Base-by-base conservation (phyloP, 2,888 invertebrate genomes). In the Heliconius aoede region DNA sequence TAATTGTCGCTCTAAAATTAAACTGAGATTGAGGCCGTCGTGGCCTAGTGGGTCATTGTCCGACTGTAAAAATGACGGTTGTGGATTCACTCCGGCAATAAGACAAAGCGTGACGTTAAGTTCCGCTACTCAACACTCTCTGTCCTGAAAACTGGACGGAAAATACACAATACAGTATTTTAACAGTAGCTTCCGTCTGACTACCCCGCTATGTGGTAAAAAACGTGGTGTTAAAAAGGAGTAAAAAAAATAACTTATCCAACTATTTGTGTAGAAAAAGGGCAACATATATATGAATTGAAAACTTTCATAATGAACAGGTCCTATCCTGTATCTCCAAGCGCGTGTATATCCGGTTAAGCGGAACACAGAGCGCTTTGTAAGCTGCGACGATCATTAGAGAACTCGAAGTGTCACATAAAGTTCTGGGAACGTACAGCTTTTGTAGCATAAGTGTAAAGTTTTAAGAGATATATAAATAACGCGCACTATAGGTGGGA, bases 321-420 rank as follows among this genome's bases (percentile, higher is more conserved):
- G 21, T 51, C 30, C 28, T 51, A 51, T 68, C 68, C 21, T 51
- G 30, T 68, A 68, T 46, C 26, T n/a, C 46, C 68, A 51, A 28
- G 32, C 64, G 32, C 28, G 18, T 24, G 69, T 69, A n/a, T 30
- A 32, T 55, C 55, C 69, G 30, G 55, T 68, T 68, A 21, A 51
- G 51, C 18, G 26, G 46, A 28, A 51, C 68, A 51, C 69, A 32
- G 55, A 69, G 69, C 69, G 55, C 69, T 69, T 15, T 55, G 69
- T 69, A 69, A 69, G 69, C 55, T 55, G 55, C 55, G 13, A 72
- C 72, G 72, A 72, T 72, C 72, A 72, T 72, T 60, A 60, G 32
- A 71, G 24, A 60, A 72, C 58, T 72, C 26, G 60, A 72, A 60
- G 26, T 60, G 60, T 72, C 72, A 72, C 72, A 72, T 36, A 60